Percentiles rank a stretch among this genome's conserved stretches.
Conservation (phyloP, 1,140 invertebrate species). For the Philaenus spumarius region DNA sequence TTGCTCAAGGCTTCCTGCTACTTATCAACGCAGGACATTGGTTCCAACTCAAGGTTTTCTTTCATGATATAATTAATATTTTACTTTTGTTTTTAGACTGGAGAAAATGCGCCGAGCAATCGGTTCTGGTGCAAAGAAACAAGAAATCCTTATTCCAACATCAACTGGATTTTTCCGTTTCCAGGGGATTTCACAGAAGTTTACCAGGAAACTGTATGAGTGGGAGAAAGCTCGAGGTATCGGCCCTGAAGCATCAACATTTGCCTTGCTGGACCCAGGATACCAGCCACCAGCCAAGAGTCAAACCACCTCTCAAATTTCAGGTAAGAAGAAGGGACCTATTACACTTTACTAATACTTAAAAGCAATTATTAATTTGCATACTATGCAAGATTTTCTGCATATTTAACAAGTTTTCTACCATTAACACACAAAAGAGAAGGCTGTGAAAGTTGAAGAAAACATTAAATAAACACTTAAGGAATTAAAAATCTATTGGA, state of each 20-base stretch:
- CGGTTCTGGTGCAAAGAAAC: constrained; percentile 45
- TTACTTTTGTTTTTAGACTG: constrained; percentile 41
- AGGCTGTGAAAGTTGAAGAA: too few species aligned
- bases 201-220: constrained; percentile 81
- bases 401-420: too few species aligned
- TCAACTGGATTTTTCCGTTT: constrained; percentile 74
- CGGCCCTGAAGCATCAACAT: constrained; percentile 70
- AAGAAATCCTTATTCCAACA: constrained; percentile 71
- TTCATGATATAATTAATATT: too few species aligned
- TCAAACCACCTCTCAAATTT: background rate
- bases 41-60: too few species aligned
- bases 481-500: too few species aligned
- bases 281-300: constrained; percentile 37
- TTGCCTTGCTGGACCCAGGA: constrained; percentile 59
- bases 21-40: too few species aligned
- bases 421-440: too few species aligned
- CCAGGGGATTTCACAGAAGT: constrained; percentile 78
- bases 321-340: background rate
- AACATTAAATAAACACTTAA: too few species aligned
- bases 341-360: too few species aligned
- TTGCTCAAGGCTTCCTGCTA: too few species aligned
- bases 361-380: too few species aligned
- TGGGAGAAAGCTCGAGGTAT: constrained; percentile 83
- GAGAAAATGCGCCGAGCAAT: constrained; percentile 53
- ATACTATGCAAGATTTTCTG: too few species aligned